phyloP scores from a whole-genome alignment of 1,140 invertebrate species.

The Neoseiulus cucumeris region DNA sequence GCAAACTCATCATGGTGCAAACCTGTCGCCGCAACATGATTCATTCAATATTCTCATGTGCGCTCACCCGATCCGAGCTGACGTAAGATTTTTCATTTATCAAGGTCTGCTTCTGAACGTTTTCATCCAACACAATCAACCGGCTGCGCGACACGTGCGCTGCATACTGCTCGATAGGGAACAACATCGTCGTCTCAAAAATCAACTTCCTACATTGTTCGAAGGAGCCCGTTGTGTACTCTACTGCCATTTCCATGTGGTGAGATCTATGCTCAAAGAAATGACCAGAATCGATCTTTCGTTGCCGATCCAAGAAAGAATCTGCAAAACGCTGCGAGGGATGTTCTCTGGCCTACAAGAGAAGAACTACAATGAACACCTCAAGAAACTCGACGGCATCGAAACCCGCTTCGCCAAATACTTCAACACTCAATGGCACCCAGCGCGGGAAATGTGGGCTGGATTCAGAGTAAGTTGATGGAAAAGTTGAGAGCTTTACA shows the following conservation, averaged over 20 bases:
- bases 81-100: not conserved
- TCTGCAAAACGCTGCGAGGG: conserved; percentile 5
- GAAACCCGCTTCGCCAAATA: conserved; percentile 1
- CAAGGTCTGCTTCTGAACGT: not conserved
- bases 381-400: not conserved
- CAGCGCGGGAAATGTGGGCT: conserved; percentile 2
- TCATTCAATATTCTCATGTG: not conserved
- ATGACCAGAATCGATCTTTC: not conserved
- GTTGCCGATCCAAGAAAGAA: not conserved
- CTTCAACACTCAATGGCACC: conserved; percentile 8
- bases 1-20: too few relatives aligned
- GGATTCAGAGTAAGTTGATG: not conserved
- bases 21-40: too few relatives aligned
- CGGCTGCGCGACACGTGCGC: not conserved
- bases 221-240: conserved; percentile 4
- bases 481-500: not conserved
- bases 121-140: conserved; percentile 1
- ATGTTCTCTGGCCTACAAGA: conserved; percentile 8
- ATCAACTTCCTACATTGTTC: not conserved
- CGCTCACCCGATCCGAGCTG: not conserved
- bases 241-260: conserved; percentile 1
- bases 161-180: not conserved
- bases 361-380: conserved; percentile 9
- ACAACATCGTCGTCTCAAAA: conserved; percentile 4
- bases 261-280: conserved; percentile 7